Conservation (phyloP, 2,113 vertebrate genomes). For the Amblyornis subalaris region DNA sequence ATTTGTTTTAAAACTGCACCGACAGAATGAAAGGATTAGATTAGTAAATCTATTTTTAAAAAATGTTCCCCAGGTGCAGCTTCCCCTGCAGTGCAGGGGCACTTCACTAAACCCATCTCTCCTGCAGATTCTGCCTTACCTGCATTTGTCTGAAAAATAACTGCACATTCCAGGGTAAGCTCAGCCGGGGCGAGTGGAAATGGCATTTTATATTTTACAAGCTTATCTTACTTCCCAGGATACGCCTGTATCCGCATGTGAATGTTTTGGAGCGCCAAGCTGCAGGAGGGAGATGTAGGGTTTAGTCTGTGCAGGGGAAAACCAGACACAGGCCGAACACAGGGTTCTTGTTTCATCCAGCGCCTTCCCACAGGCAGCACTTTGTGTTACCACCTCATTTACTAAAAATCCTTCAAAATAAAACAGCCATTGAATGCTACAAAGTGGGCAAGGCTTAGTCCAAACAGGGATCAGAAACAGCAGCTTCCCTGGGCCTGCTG, state of each 20-base stretch:
- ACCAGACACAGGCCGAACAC: neutral
- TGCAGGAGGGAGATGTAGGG: neutral
- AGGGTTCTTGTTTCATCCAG: neutral
- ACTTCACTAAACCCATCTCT: neutral
- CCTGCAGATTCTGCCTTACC: neutral
- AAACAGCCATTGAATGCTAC: neutral
- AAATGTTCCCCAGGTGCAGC: neutral
- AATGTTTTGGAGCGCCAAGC: accelerated
- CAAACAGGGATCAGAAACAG: neutral
- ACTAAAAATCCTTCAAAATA: neutral
- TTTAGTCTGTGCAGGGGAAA: neutral
- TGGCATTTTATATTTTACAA: neutral
- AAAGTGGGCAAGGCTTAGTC: neutral
- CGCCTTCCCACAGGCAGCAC: neutral
- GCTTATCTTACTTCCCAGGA: neutral
- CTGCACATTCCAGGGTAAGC: neutral
- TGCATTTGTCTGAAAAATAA: neutral
- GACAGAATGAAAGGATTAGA: neutral
- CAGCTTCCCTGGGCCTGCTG: neutral
- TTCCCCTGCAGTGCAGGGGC: neutral
- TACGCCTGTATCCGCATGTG: accelerated
- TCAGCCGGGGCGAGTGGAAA: accelerated
- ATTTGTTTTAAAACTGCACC: neutral
- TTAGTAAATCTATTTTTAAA: neutral
- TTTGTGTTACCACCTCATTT: neutral